These are phyloP conservation scores for Zaprionus inermis DNA, from an alignment of 1,140 invertebrate genomes.

Conservation along the genomic window DNA sequence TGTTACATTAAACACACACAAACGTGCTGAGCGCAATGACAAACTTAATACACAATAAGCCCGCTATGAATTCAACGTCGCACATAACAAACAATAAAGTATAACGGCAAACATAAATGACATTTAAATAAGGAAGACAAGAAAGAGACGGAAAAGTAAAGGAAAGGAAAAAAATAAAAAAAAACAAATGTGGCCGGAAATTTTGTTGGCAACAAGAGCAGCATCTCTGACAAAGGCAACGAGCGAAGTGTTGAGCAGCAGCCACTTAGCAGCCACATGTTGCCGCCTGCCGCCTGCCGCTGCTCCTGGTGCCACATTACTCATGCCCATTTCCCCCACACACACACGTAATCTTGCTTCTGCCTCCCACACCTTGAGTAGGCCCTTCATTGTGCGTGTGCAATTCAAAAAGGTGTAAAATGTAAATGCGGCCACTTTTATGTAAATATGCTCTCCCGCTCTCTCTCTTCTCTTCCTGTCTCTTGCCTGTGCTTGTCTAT, in stretches of 20 bases:
- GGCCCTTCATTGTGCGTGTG: slow-evolving; percentile 21
- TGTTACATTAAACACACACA: slow-evolving; percentile 15
- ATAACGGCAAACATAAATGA: slow-evolving; percentile 64
- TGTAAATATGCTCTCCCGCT: slow-evolving; percentile 27
- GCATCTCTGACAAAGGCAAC: slow-evolving; percentile 24
- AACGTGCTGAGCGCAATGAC: slow-evolving; percentile 27
- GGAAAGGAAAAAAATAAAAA: slow-evolving; percentile 10
- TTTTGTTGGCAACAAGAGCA: slow-evolving; percentile 31
- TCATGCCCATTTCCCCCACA: background rate
- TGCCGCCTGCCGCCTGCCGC: slow-evolving; percentile 31
- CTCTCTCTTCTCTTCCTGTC: background rate
- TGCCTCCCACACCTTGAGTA: slow-evolving; percentile 1
- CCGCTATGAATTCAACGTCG: slow-evolving; percentile 46
- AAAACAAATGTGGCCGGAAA: slow-evolving; percentile 43
- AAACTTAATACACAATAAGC: slow-evolving; percentile 47
- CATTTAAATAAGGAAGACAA: slow-evolving; percentile 55
- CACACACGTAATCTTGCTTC: background rate
- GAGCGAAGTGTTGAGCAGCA: slow-evolving; percentile 13
- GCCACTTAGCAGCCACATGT: slow-evolving; percentile 64
- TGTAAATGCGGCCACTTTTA: slow-evolving; percentile 68
- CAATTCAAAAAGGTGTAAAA: slow-evolving; percentile 73
- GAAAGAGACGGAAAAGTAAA: slow-evolving; percentile 19
- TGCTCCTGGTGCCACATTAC: slow-evolving; percentile 7
- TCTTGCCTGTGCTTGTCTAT: background rate
- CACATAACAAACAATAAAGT: slow-evolving; percentile 46